Conservation (phyloP, 1,140 invertebrate species). For the Papilio helenus region DNA sequence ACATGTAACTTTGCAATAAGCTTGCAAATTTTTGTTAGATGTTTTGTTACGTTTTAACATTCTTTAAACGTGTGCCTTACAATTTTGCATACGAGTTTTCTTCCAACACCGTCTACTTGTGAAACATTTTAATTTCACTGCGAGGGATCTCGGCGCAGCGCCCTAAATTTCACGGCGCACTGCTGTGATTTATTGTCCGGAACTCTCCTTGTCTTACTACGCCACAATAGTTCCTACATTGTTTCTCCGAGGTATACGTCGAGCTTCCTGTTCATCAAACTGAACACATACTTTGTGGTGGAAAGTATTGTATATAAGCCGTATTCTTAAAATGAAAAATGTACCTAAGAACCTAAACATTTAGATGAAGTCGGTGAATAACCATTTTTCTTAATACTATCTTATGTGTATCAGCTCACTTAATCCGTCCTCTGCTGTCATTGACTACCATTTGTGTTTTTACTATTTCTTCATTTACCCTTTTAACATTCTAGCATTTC, state of each 20-base stretch:
- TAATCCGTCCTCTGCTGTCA: not conserved
- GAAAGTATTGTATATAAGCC: not conserved
- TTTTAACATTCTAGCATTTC: not conserved
- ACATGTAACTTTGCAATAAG: not conserved
- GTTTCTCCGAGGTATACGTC: not conserved
- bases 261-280: constrained; percentile 2
- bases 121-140: constrained; percentile 17
- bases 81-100: not conserved
- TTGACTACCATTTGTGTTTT: not conserved
- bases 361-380: not conserved
- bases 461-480: too few relatives aligned
- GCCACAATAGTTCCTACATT: constrained; percentile 17
- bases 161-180: constrained; percentile 17
- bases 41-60: not conserved
- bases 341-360: not conserved
- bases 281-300: not conserved
- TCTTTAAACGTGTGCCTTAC: not conserved
- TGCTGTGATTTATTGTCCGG: constrained; percentile 33
- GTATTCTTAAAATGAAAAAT: not conserved
- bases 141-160: constrained; percentile 1
- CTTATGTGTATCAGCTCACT: not conserved
- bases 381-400: not conserved
- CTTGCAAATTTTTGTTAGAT: not conserved
- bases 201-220: constrained; percentile 13
- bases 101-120: constrained; percentile 3